Conservation (phyloP, 2,888 invertebrate species). For the Amphipoea oculea region DNA sequence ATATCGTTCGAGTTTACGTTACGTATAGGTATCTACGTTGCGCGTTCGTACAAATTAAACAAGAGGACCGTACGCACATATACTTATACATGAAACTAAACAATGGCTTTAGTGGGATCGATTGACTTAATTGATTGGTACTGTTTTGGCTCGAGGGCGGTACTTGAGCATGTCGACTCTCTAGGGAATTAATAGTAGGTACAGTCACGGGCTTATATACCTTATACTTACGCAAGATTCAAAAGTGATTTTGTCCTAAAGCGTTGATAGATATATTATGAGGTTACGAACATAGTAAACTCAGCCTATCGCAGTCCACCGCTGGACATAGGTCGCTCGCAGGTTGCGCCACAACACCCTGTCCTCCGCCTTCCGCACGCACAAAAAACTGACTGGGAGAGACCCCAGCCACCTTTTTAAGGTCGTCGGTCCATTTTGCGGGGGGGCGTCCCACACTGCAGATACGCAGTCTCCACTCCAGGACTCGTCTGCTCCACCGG, state of each 20-base stretch:
- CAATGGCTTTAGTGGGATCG: not conserved
- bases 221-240: not conserved
- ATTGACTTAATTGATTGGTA: constrained; percentile 11
- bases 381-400: too few relatives aligned
- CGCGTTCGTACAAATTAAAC: not conserved
- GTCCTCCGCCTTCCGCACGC: too few relatives aligned
- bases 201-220: not conserved
- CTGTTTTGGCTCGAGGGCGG: not conserved
- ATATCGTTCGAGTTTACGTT: not conserved
- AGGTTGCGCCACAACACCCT: too few relatives aligned
- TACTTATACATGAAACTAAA: not conserved
- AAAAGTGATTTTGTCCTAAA: not conserved
- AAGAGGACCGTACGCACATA: not conserved
- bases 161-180: not conserved
- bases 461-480: too few relatives aligned
- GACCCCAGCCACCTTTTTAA: too few relatives aligned
- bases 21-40: not conserved
- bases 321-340: too few relatives aligned
- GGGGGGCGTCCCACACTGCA: too few relatives aligned
- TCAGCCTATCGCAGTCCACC: too few relatives aligned
- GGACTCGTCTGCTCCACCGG: too few relatives aligned
- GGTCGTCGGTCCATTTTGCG: too few relatives aligned
- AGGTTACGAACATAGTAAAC: not conserved
- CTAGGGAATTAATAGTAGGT: not conserved
- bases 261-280: not conserved